These are phyloP conservation scores for Pachyrhynchus sulphureomaculatus DNA, from an alignment of 1,140 invertebrate genomes.

Conservation along the genomic window DNA sequence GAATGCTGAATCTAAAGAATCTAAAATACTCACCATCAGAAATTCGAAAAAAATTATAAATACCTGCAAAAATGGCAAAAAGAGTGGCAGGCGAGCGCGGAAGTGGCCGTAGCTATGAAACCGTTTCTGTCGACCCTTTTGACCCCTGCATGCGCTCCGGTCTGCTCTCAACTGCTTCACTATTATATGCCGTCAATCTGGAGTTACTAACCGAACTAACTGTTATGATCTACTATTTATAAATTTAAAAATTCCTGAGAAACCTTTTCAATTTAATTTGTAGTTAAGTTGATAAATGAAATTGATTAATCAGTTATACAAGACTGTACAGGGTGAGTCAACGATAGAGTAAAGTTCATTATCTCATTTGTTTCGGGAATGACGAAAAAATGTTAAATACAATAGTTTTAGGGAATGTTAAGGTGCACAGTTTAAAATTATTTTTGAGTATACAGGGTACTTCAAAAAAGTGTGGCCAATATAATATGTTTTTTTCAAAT, in stretches of 20 bases:
- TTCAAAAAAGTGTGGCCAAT: no score
- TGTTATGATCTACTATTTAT: background rate
- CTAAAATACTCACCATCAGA: background rate
- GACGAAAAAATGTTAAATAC: no score
- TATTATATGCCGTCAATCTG: constrained; percentile 19
- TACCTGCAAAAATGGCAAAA: constrained; percentile 6
- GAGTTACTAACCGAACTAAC: constrained; percentile 14
- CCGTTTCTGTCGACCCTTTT: constrained; percentile 22
- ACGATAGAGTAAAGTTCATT: no score
- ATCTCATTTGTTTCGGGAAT: no score
- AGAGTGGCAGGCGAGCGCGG: constrained; percentile 19
- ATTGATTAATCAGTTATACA: no score
- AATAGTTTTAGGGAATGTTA: no score
- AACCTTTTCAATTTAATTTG: background rate
- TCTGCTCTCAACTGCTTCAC: constrained; percentile 15
- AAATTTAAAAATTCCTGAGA: background rate
- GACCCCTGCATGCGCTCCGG: constrained; percentile 23
- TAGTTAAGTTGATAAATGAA: background rate
- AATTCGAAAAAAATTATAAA: constrained; percentile 1
- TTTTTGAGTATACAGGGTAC: no score
- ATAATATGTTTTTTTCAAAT: no score
- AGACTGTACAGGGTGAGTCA: no score
- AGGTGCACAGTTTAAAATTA: no score
- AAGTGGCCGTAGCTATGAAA: constrained; percentile 12
- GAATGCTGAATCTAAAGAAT: no score